A percentile compares a stretch with the other conserved stretches of the same genome.
Conservation (phyloP, 2,797 vertebrate genomes). For the Pyrrhura leucotis region DNA sequence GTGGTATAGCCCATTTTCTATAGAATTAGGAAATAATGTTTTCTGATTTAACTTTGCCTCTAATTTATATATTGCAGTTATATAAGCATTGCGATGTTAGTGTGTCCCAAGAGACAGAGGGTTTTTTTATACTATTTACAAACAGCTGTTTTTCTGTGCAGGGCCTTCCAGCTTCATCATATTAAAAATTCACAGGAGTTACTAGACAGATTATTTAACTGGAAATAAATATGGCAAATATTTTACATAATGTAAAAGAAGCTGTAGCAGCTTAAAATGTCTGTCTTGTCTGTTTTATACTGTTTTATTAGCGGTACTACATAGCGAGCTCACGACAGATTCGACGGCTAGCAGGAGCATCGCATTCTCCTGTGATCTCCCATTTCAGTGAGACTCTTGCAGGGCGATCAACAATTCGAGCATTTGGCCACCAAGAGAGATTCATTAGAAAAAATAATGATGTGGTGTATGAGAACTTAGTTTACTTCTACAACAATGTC, state of each 20-base stretch:
- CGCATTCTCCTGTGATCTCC: constrained; percentile 64
- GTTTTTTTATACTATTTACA: neutral
- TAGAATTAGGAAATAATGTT: neutral
- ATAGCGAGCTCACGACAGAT: constrained; percentile 64
- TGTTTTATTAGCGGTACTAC: constrained; percentile 54
- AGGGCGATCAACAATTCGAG: constrained; percentile 60
- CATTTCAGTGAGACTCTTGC: constrained; percentile 71
- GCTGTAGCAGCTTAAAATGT: neutral
- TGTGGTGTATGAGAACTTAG: constrained; percentile 69
- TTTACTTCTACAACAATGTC: constrained; percentile 76
- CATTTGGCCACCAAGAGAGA: constrained; percentile 66
- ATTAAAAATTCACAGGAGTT: neutral
- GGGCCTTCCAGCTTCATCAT: neutral
- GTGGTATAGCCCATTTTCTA: neutral
- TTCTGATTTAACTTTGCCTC: neutral
- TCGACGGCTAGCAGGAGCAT: constrained; percentile 42
- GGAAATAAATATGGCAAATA: neutral
- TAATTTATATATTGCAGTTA: neutral
- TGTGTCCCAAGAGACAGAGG: neutral
- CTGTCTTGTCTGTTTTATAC: neutral
- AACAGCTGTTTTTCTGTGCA: neutral
- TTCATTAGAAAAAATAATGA: constrained; percentile 69
- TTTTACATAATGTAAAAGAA: neutral
- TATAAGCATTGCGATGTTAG: neutral
- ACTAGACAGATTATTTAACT: neutral